Base-by-base conservation (phyloP, 2,888 invertebrate species). In the Nycteola revayana region DNA sequence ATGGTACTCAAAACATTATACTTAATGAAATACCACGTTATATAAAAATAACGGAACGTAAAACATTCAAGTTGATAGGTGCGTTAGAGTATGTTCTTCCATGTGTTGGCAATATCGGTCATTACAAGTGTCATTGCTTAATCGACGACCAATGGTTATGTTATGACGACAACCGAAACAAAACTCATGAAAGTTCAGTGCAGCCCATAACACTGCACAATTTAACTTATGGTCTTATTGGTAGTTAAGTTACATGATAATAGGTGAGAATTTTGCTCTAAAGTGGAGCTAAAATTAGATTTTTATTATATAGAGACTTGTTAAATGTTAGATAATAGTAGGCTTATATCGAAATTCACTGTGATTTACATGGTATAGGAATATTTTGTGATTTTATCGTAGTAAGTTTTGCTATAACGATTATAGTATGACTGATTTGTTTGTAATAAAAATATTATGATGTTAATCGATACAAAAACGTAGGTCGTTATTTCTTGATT, bases 381-480 rank as follows among this genome's bases (percentile, higher is more conserved):
- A 34, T 34, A 34, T 34, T 34, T 34, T 34, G 34, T 34, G 34
- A 34, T 34, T 34, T 34, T 34, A 34, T 34, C 34, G 28, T 34
- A 34, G 28, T 34, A 34, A 34, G 34, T 34, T 34, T 34, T 34
- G 34, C 34, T 34, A 34, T 34, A 34, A 34, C 34, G 34, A 34
- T 34, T 34, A 34, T 34, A 34, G 34, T 34, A 34, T 34, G 34
- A 34, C 34, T 34, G 34, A 34, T 34, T 34, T 34, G 34, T 34
- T 34, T 34, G 34, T 34, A 34, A 34, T 34, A 34, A 34, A 34
- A 34, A 34, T 34, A 34, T 34, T 34, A 34, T 34, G 34, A 34
- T 34, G 28, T 34, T 34, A 34, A 34, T 34, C 34, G 28, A 34
- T 34, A 34, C 34, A 34, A 34, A 34, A 34, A 34, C 34, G 34